Conservation (phyloP, 2,113 vertebrate species). For the Shinisaurus crocodilurus region DNA sequence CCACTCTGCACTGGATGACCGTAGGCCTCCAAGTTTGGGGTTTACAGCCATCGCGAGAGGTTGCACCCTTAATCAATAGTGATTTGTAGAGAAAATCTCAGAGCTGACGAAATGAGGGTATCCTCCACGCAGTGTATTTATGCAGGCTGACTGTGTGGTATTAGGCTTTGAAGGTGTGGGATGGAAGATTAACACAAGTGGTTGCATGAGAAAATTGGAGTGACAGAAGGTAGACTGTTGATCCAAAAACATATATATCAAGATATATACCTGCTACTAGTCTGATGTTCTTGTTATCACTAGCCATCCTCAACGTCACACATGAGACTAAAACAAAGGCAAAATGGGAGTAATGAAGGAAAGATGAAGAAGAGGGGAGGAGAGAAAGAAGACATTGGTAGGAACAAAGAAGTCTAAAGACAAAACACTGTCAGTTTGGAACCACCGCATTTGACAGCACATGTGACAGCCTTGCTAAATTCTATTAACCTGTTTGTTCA, state of each 20-base stretch:
- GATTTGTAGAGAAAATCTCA: neutral
- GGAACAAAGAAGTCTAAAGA: conserved; percentile 16
- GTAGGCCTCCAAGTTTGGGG: too few species aligned
- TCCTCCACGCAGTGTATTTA: neutral
- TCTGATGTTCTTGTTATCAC: neutral
- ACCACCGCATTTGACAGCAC: neutral
- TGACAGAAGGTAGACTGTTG: neutral
- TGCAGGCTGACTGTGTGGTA: too few species aligned
- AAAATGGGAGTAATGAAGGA: neutral
- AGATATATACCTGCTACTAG: neutral
- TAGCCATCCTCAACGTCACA: neutral
- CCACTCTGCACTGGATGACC: too few species aligned
- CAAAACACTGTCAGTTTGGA: conserved; percentile 26
- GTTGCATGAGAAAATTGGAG: neutral
- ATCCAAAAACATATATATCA: neutral
- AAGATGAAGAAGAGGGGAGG: neutral
- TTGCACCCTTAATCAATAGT: neutral
- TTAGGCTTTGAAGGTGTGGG: neutral
- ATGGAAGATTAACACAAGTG: neutral
- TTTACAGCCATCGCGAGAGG: neutral
- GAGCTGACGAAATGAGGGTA: neutral
- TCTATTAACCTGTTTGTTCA: conserved; percentile 30
- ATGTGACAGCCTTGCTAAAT: conserved; percentile 22
- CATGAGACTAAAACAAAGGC: neutral
- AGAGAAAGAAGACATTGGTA: neutral